Evolutionary conservation across 2,797 vertebrate species (phyloP), one percentile per base, ranked within the genome.

Genomic region (Cuculus canorus): DNA sequence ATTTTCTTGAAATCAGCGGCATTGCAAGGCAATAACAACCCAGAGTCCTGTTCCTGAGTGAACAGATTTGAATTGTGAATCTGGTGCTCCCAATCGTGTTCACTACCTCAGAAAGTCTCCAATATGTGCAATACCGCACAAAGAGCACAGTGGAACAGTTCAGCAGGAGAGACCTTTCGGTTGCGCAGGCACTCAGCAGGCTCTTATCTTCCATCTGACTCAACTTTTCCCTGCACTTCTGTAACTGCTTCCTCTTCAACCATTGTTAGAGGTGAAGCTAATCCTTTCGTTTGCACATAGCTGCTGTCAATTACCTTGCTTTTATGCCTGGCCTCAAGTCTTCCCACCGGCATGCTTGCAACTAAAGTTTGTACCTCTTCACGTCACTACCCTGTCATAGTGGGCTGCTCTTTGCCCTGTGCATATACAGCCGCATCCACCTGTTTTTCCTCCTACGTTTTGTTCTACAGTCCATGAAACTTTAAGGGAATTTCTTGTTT

Each of bases 141-240:
- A 60, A 72, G 63, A 72, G 37, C 52, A 63, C 37, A 43, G 35
- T 35, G 35, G 78, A 86, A 35, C 41, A n/a, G 77, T 54, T 82
- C 61, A 93, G 19, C 61, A 80, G n/a, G 63, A 90, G 78, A 93
- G 70, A 45, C 23, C 32, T 90, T 86, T 84, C 1, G 39, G 73
- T 41, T 1, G 0, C 57, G 52, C 7, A 11, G 83, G 54, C 57
- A 71, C 69, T 93, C 86, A 60, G 64, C 17, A 63, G 65, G 69
- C 80, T 93, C 69, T 95, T 94, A 88, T 77, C 92, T 91, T 24
- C 53, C 4, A 2, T 76, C 68, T 82, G 60, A 92, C 64, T 92
- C 52, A 82, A 28, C 61, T 70, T 94, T 64, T 77, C 52, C 61
- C 48, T 66, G 60, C 37, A 53, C 61, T 93, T 92, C 75, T 89